Percentiles rank a stretch among this genome's conserved stretches.
These are phyloP conservation scores for Helicoverpa zea DNA, from an alignment of 1,140 invertebrate species.

Conservation along the genomic window DNA sequence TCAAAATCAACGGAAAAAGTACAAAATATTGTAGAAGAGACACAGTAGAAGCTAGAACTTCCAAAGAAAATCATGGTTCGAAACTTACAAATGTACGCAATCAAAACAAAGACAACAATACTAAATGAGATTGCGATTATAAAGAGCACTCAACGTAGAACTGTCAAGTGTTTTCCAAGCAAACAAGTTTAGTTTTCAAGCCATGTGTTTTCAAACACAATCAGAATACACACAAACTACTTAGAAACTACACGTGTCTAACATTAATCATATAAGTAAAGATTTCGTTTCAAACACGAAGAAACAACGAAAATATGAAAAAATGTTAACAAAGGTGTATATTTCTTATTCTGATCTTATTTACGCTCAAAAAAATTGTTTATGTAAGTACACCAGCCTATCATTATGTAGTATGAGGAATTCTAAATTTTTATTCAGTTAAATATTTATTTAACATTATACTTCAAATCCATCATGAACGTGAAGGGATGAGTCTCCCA, in stretches of 20 bases:
- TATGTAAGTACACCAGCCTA: background rate
- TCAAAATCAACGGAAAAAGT: background rate
- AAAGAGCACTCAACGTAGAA: background rate
- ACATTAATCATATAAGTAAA: too few relatives aligned
- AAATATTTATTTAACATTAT: background rate
- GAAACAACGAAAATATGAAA: too few relatives aligned
- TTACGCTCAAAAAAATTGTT: too few relatives aligned
- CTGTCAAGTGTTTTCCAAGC: slow-evolving; percentile 12
- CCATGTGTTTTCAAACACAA: background rate
- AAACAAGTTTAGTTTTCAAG: slow-evolving; percentile 20
- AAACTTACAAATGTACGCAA: background rate
- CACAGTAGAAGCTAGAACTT: background rate
- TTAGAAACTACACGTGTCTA: too few relatives aligned
- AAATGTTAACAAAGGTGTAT: too few relatives aligned
- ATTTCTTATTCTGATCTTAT: too few relatives aligned
- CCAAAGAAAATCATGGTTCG: background rate
- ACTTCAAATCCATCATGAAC: background rate
- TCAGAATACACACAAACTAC: background rate
- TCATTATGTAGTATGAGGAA: background rate
- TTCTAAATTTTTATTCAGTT: background rate
- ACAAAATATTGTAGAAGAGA: too few relatives aligned
- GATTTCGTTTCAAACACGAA: too few relatives aligned
- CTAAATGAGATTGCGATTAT: slow-evolving; percentile 1
- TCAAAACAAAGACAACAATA: slow-evolving; percentile 5
- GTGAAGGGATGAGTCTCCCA: background rate